Evolutionary conservation across 2,113 vertebrate species (phyloP).

Genomic region (Mola mola): DNA sequence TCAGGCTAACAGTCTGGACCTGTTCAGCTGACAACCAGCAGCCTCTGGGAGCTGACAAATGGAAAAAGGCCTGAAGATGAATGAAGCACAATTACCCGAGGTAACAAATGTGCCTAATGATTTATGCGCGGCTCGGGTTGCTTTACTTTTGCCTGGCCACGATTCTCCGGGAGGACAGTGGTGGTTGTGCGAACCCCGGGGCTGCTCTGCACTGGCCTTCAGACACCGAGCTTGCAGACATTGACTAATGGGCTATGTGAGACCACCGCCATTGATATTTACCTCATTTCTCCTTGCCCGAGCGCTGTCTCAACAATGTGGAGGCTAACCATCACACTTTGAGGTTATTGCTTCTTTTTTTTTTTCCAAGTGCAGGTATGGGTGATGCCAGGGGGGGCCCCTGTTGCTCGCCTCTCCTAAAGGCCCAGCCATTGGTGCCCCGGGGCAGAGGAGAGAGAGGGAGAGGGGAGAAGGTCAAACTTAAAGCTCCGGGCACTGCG

Average conservation of each 20-base stretch:
- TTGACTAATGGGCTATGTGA: conserved; percentile 78
- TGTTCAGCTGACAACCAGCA: conserved; percentile 57
- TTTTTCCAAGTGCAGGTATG: conserved; percentile 32
- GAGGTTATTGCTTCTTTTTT: conserved; percentile 46
- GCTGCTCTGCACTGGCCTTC: conserved; percentile 64
- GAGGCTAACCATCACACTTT: conserved; percentile 58
- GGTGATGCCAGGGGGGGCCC: conserved; percentile 54
- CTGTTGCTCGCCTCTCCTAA: conserved; percentile 20
- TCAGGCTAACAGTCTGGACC: conserved; percentile 31
- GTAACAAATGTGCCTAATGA: conserved; percentile 82
- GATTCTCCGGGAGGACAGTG: conserved; percentile 75
- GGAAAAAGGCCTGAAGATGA: conserved; percentile 75
- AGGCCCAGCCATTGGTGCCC: conserved; percentile 60
- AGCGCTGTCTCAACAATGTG: conserved; percentile 70
- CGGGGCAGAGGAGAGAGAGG: conserved; percentile 48
- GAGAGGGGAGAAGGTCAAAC: conserved; percentile 72
- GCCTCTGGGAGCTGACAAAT: conserved; percentile 76
- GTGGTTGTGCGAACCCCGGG: conserved; percentile 55
- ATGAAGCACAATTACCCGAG: conserved; percentile 80
- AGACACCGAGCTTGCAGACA: conserved; percentile 60
- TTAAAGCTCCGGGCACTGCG: conserved; percentile 56
- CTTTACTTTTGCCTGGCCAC: conserved; percentile 77
- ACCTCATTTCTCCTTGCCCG: conserved; percentile 70
- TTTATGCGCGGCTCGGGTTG: conserved; percentile 83
- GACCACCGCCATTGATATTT: conserved; percentile 80